Base-by-base conservation (phyloP, 2,888 invertebrate species). In the Rhabditophanes sp. region DNA sequence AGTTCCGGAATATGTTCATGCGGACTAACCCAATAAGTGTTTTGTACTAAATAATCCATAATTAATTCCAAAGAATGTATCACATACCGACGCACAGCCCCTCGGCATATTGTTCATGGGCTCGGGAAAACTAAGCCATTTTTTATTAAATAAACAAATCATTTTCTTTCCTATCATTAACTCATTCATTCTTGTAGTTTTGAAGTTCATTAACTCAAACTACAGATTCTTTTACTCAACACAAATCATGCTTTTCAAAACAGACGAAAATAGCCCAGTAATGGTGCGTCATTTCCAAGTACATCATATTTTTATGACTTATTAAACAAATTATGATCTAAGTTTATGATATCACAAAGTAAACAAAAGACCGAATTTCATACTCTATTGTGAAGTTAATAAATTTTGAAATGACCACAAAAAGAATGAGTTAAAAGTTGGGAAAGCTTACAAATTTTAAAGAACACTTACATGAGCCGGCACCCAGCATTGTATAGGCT, bases 401-500 rank as follows among this genome's bases (percentile, higher is more conserved):
- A 4, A 30, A 29, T 27, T 24, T 36, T 20, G 19, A 26, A 20
- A 18, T 25, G 35, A 6, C 24, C 30, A 19, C 20, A 14, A 35
- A 35, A 18, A 33, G 41, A 4, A 15, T 18, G 31, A 17, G 18
- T 14, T 8, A 31, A 8, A 25, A n/a, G n/a, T 12, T 16, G 31
- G 12, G 14, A 9, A 21, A 25, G n/a, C 12, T 18, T 38, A 35
- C 16, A 23, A 39, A 8, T 11, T 17, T 33, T 37, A 5, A 12
- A 5, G 12, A 26, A 4, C 11, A 15, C 22, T 3, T 19, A 53
- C 48, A 46, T 54, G 53, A 3, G 50, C 45, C 1, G 56, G 57
- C 6, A 59, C 56, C 58, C 60, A 60, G 28, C 60, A 60, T 34
- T 60, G 60, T 5, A 60, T 41, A 8, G 60, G 60, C n/a, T 57